These are phyloP conservation scores for Sander lucioperca DNA, from an alignment of 2,113 vertebrate genomes.

Conservation along the genomic window DNA sequence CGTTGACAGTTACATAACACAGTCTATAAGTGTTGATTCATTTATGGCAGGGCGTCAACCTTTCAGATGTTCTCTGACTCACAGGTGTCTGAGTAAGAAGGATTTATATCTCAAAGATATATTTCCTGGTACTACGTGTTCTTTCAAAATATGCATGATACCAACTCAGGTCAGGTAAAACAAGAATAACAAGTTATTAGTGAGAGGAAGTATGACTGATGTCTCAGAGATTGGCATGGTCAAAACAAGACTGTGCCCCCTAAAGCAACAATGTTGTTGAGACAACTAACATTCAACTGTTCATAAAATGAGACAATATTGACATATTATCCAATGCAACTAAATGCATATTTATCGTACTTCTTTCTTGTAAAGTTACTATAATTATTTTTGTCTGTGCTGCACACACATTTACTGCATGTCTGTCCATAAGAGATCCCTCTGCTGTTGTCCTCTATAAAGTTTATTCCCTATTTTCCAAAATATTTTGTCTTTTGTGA, in stretches of 20 bases:
- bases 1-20: background rate
- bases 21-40: background rate
- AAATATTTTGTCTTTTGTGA: background rate
- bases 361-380: background rate
- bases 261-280: background rate
- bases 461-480: background rate
- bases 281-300: too few species aligned
- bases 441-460: background rate
- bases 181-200: background rate
- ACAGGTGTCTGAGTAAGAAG: background rate
- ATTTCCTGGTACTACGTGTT: background rate
- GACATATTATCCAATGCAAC: background rate
- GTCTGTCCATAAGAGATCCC: background rate
- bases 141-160: background rate
- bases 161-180: background rate
- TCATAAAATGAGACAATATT: background rate
- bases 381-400: background rate
- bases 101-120: background rate
- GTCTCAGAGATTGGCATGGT: background rate
- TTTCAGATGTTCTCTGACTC: background rate
- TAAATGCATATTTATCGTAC: background rate
- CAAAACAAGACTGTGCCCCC: background rate
- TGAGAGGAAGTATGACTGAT: background rate
- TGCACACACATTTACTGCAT: background rate
- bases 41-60: background rate